These are phyloP conservation scores for Phrynosoma blainvillii DNA, from an alignment of 2,113 vertebrate species.

Conservation along the genomic window DNA sequence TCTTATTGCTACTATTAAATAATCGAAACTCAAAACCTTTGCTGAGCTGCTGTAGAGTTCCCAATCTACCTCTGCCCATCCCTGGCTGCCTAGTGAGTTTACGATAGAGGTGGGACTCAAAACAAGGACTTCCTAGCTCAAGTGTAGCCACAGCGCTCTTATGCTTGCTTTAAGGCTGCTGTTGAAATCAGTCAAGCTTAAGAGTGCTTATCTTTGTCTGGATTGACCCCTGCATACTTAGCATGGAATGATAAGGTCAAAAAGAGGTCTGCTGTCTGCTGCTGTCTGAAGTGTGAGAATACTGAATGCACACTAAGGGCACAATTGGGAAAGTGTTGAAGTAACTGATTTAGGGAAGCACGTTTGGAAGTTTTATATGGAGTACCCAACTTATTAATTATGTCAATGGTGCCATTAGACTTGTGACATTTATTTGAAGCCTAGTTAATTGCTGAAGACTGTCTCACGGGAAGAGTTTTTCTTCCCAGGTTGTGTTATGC, in stretches of 20 bases:
- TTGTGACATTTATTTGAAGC: background rate
- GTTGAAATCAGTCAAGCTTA: background rate
- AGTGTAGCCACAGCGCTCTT: background rate
- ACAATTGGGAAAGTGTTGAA: constrained; percentile 4
- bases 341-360: background rate
- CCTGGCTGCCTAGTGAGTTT: no score
- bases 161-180: no score
- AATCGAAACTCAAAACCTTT: no score
- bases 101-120: no score
- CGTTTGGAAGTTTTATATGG: constrained; percentile 14
- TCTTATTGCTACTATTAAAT: no score
- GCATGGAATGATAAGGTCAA: background rate
- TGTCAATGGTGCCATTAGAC: background rate
- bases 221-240: background rate
- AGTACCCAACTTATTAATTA: constrained; percentile 13
- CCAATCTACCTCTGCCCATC: no score
- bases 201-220: background rate
- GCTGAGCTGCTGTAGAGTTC: no score
- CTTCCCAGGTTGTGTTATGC: constrained; percentile 76
- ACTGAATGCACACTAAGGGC: background rate
- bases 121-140: no score
- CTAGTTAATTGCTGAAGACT: background rate
- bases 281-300: background rate
- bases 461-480: background rate
- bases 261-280: background rate